Conservation (phyloP, 2,113 vertebrate genomes). For the Podiceps cristatus region DNA sequence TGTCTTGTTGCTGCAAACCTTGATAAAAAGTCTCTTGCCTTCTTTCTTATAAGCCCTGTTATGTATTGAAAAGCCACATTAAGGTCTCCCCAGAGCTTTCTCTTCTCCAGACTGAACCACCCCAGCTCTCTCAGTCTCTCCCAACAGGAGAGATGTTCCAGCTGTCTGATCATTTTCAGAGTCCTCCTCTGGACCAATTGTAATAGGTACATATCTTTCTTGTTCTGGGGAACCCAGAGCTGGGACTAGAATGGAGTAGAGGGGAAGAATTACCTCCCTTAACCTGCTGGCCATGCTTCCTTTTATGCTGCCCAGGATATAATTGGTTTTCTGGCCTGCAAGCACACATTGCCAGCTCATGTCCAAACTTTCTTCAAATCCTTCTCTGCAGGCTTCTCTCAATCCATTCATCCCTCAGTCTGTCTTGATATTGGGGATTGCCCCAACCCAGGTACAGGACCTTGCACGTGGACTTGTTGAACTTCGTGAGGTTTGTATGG, state of each 20-base stretch:
- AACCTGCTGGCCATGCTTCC: not conserved
- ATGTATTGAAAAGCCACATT: not conserved
- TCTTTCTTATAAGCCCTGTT: not conserved
- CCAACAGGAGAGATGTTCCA: not conserved
- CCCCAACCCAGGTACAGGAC: rapidly evolving
- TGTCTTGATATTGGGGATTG: not conserved
- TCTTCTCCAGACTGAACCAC: not conserved
- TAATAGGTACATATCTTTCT: not conserved
- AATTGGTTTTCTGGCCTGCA: not conserved
- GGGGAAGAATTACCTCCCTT: not conserved
- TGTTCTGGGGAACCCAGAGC: too few relatives aligned
- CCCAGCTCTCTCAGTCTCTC: not conserved
- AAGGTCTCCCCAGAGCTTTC: not conserved
- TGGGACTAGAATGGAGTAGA: not conserved
- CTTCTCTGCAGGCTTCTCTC: not conserved
- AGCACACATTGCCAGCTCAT: not conserved
- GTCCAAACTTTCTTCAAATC: not conserved
- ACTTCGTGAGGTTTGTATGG: not conserved
- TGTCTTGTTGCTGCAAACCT: too few relatives aligned
- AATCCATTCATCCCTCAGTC: not conserved
- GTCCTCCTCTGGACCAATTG: not conserved
- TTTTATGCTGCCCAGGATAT: not conserved
- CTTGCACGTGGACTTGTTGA: not conserved
- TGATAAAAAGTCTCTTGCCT: rapidly evolving
- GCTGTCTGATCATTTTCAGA: not conserved